These are phyloP conservation scores for Adelognathus sp. DNA, from an alignment of 2,888 invertebrate species.

Conservation along the genomic window DNA sequence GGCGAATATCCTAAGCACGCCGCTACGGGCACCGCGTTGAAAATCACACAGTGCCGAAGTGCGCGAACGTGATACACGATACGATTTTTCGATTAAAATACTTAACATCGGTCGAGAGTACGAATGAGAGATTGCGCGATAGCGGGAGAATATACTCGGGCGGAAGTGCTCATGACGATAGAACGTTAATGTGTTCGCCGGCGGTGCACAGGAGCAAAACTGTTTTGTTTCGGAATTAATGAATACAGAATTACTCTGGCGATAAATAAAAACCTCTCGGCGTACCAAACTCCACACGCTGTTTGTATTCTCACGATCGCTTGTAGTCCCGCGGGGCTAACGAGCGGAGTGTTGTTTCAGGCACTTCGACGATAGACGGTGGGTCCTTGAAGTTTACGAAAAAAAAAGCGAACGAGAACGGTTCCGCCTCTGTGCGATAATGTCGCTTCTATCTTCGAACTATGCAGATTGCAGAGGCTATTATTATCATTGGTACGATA, in stretches of 20 bases:
- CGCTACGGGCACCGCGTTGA: background rate
- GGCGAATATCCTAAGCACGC: slow-evolving; percentile 2
- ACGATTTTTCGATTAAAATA: slow-evolving; percentile 41
- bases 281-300: background rate
- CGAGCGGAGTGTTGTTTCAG: background rate
- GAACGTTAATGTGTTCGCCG: background rate
- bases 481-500: background rate
- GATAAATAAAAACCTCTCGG: slow-evolving; percentile 1
- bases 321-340: background rate
- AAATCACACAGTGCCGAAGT: slow-evolving; percentile 12
- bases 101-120: slow-evolving; percentile 1
- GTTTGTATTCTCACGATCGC: background rate
- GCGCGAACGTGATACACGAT: slow-evolving; percentile 32
- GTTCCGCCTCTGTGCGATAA: background rate
- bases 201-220: slow-evolving; percentile 10
- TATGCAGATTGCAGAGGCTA: background rate
- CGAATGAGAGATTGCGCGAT: background rate
- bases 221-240: slow-evolving; percentile 20
- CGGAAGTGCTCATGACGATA: slow-evolving; percentile 18
- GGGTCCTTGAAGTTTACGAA: background rate
- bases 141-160: background rate
- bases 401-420: background rate
- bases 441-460: background rate
- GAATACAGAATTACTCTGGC: slow-evolving; percentile 9
- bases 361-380: background rate